These are phyloP conservation scores for Chymomyza costata DNA, from an alignment of 1,140 invertebrate species.

Conservation along the genomic window DNA sequence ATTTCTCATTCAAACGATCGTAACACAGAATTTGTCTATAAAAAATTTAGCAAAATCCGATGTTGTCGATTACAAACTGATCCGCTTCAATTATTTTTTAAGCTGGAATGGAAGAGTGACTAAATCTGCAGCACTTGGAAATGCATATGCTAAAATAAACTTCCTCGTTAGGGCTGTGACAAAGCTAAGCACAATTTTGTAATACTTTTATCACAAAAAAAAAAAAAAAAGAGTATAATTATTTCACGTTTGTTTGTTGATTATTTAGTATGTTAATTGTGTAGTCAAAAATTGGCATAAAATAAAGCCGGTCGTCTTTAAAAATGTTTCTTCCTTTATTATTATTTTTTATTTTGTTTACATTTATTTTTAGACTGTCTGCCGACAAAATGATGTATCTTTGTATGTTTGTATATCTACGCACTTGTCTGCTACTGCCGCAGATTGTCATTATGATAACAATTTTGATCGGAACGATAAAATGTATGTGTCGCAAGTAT, in stretches of 20 bases:
- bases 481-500: not conserved
- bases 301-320: conserved; percentile 53
- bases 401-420: conserved; percentile 14
- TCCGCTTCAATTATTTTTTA: too few species aligned
- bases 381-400: conserved; percentile 36
- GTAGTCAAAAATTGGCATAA: conserved; percentile 61
- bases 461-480: too few species aligned
- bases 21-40: too few species aligned
- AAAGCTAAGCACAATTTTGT: conserved; percentile 51
- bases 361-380: conserved; percentile 51
- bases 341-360: conserved; percentile 33
- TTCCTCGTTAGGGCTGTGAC: conserved; percentile 13
- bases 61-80: too few species aligned
- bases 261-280: conserved; percentile 57
- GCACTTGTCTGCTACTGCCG: not conserved
- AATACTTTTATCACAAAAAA: too few species aligned
- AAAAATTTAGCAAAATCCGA: too few species aligned
- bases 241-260: conserved; percentile 46
- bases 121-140: conserved; percentile 6
- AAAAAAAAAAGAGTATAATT: too few species aligned
- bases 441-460: not conserved
- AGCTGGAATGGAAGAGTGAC: too few species aligned
- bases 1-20: too few species aligned
- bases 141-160: not conserved
- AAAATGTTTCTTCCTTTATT: conserved; percentile 33